Evolutionary conservation across 2,888 invertebrate genomes (phyloP).

Genomic region (Tortricodes alternella): DNA sequence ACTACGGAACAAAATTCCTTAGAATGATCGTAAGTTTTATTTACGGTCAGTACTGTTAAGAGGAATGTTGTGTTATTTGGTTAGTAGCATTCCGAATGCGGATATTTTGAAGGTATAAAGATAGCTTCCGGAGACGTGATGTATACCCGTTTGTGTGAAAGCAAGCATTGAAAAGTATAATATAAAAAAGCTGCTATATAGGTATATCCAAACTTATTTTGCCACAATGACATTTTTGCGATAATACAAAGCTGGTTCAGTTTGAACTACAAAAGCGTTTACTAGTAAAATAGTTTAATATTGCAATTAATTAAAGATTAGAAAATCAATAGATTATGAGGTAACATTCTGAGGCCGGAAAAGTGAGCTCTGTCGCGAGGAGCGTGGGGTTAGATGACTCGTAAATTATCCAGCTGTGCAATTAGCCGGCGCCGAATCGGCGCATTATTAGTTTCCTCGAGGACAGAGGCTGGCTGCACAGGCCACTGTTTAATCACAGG

Average conservation of each 20-base stretch:
- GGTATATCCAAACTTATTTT: too few species aligned
- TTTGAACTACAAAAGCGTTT: too few species aligned
- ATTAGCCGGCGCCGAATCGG: slow-evolving; percentile 78
- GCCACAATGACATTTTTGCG: too few species aligned
- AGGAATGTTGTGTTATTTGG: slow-evolving; percentile 3
- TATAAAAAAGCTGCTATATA: too few species aligned
- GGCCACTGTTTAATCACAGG: background rate
- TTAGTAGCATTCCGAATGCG: slow-evolving; percentile 2
- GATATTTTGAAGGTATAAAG: background rate
- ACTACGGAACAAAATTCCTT: slow-evolving; percentile 26
- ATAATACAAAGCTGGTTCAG: too few species aligned
- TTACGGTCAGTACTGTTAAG: slow-evolving; percentile 11
- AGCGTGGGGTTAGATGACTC: slow-evolving; percentile 53
- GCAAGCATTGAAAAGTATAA: too few species aligned
- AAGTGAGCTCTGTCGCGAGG: slow-evolving; percentile 42
- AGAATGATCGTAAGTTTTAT: slow-evolving; percentile 14
- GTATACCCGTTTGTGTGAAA: too few species aligned
- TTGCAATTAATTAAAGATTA: too few species aligned
- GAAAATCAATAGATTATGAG: slow-evolving; percentile 15
- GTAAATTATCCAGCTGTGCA: slow-evolving; percentile 74
- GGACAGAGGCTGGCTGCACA: slow-evolving; percentile 16
- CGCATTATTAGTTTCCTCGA: slow-evolving; percentile 60
- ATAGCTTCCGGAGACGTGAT: background rate
- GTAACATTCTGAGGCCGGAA: slow-evolving; percentile 42
- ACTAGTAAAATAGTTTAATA: too few species aligned